Evolutionary conservation across 2,797 vertebrate species (phyloP).

Genomic region (Enoplosus armatus): DNA sequence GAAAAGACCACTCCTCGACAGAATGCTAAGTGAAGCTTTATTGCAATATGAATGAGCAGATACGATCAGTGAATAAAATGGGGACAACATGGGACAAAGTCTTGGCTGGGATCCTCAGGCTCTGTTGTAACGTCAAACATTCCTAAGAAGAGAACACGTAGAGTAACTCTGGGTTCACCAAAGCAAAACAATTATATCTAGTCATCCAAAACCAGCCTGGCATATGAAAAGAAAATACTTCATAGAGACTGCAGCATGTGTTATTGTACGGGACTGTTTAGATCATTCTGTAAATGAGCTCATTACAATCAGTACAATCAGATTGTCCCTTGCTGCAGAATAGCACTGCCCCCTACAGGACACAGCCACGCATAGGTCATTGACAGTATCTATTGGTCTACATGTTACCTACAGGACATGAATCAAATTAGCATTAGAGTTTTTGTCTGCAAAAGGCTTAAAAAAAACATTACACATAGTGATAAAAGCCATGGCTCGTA

Average conservation of each 20-base stretch:
- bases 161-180: too few relatives aligned
- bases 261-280: background rate
- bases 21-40: conserved; percentile 4
- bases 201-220: background rate
- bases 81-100: too few relatives aligned
- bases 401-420: background rate
- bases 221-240: background rate
- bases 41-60: background rate
- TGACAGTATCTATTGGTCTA: background rate
- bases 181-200: background rate
- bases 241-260: background rate
- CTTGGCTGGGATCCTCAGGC: too few relatives aligned
- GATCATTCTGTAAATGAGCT: background rate
- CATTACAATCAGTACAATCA: background rate
- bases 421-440: too few relatives aligned
- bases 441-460: too few relatives aligned
- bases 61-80: background rate
- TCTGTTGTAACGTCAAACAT: too few relatives aligned
- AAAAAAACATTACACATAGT: too few relatives aligned
- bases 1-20: background rate
- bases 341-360: background rate
- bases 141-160: too few relatives aligned
- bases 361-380: background rate
- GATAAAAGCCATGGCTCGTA: too few relatives aligned
- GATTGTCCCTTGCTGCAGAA: background rate